A percentile compares a stretch with the other conserved stretches of the same genome.
Evolutionary conservation across 1,140 invertebrate species (phyloP).

Genomic region (Copidosoma floridanum): DNA sequence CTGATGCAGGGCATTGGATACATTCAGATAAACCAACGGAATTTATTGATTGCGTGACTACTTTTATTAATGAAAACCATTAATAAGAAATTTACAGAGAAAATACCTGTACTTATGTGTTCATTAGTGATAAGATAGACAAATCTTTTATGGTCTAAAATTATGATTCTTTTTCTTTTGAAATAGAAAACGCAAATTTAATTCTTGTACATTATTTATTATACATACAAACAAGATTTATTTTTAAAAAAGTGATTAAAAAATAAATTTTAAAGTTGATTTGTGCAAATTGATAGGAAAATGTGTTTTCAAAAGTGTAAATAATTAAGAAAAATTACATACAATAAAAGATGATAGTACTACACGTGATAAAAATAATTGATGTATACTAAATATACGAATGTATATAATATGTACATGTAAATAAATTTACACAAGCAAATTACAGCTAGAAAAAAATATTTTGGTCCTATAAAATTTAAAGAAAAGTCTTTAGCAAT

Average conservation of each 20-base stretch:
- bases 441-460: slow-evolving; percentile 6
- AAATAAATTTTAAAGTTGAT: slow-evolving; percentile 12
- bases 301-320: slow-evolving; percentile 24
- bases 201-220: slow-evolving; percentile 25
- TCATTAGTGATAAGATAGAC: slow-evolving; percentile 21
- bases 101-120: slow-evolving; percentile 13
- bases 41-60: slow-evolving; percentile 65
- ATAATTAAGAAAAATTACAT: slow-evolving; percentile 27
- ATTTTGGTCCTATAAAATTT: neutral
- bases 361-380: slow-evolving; percentile 18
- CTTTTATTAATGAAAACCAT: slow-evolving; percentile 41
- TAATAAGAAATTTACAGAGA: slow-evolving; percentile 15
- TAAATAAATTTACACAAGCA: slow-evolving; percentile 22
- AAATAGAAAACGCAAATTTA: neutral
- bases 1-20: slow-evolving; percentile 86
- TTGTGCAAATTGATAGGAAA: slow-evolving; percentile 22
- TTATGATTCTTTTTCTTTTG: neutral
- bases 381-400: slow-evolving; percentile 18
- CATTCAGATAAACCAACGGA: slow-evolving; percentile 85
- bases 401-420: slow-evolving; percentile 27
- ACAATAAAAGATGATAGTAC: slow-evolving; percentile 8
- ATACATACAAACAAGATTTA: slow-evolving; percentile 9
- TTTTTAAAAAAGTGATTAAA: slow-evolving; percentile 18
- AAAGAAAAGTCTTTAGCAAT: too few relatives aligned
- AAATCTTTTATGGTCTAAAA: slow-evolving; percentile 2